Percentiles rank a stretch among this genome's conserved stretches.
Evolutionary conservation across 2,113 vertebrate genomes (phyloP).

Genomic region (Corythaeola cristata): DNA sequence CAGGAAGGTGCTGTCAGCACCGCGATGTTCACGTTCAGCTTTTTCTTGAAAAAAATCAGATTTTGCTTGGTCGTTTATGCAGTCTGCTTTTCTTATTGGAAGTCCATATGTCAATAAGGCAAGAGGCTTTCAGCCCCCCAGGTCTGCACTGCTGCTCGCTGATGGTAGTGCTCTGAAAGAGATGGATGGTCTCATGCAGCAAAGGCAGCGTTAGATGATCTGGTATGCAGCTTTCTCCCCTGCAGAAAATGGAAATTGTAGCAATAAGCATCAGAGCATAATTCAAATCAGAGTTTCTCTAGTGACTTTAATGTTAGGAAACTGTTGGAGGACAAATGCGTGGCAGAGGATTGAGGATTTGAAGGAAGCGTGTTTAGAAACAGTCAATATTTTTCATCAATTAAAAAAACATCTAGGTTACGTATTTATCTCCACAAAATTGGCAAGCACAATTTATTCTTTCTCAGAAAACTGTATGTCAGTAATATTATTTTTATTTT

Average conservation of each 20-base stretch:
- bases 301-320: not conserved
- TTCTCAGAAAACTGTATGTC: not conserved
- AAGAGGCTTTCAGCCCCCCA: not conserved
- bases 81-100: not conserved
- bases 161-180: not conserved
- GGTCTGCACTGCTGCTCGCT: not conserved
- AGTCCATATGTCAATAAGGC: not conserved
- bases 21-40: not conserved
- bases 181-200: not conserved
- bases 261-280: not conserved
- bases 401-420: not conserved
- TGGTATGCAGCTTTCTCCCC: not conserved
- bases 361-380: not conserved
- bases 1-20: slow-evolving; percentile 30
- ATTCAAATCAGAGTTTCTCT: not conserved
- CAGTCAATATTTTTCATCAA: not conserved
- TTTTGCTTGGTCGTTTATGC: not conserved
- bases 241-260: not conserved
- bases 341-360: not conserved
- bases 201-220: fast-evolving
- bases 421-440: not conserved
- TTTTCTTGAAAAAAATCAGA: not conserved
- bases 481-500: not conserved
- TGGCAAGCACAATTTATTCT: not conserved
- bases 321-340: not conserved